Evolutionary conservation across 2,888 invertebrate genomes (phyloP).

Genomic region (Chymomyza amoena): DNA sequence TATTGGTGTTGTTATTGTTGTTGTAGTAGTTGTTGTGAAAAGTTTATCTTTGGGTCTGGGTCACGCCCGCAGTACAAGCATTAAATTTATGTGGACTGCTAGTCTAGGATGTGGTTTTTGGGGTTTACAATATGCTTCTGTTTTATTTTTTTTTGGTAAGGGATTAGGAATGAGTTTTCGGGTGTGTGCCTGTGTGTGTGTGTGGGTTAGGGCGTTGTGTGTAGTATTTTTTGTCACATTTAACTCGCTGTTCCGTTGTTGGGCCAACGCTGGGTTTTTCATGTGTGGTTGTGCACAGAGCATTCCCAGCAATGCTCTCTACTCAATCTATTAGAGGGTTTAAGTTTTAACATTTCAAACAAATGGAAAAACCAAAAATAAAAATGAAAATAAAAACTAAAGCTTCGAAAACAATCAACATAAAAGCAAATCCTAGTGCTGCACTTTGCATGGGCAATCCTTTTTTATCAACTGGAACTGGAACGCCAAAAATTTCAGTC

Average conservation of each 20-base stretch:
- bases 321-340: constrained; percentile 31
- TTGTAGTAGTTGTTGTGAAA: constrained; percentile 6
- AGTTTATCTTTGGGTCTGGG: constrained; percentile 34
- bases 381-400: background rate
- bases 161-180: background rate
- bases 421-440: background rate
- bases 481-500: no score
- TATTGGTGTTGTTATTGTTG: constrained; percentile 6
- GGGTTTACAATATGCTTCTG: background rate
- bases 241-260: constrained; percentile 17
- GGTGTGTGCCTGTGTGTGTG: background rate
- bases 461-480: background rate
- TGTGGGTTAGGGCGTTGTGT: background rate
- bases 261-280: background rate
- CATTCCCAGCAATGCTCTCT: constrained; percentile 12
- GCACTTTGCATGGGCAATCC: background rate
- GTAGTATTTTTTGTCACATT: constrained; percentile 42
- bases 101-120: background rate
- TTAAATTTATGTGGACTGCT: constrained; percentile 34
- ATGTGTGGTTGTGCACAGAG: constrained; percentile 4
- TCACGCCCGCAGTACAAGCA: constrained; percentile 25
- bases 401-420: background rate
- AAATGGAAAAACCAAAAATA: background rate
- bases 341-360: constrained; percentile 1
- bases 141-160: constrained; percentile 1